A percentile compares a stretch with the other conserved stretches of the same genome.
Conservation (phyloP, 2,888 invertebrate genomes). For the Watsonalla cultraria region DNA sequence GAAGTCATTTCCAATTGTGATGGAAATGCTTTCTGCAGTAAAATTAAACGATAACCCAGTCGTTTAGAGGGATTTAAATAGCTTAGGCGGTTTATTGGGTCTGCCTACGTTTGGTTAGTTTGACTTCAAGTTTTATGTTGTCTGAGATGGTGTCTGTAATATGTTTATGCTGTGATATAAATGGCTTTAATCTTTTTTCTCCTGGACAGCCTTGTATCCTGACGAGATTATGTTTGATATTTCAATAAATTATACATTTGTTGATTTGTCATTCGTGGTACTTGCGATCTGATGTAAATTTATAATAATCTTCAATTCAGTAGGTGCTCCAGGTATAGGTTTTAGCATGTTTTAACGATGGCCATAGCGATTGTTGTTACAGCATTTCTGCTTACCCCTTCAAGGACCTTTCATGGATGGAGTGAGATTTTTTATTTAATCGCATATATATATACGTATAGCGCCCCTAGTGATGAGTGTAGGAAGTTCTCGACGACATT, state of each 20-base stretch:
- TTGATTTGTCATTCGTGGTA: not conserved
- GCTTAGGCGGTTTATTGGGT: slow-evolving; percentile 65
- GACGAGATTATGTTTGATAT: not conserved
- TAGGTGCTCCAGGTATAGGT: not conserved
- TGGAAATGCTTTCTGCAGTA: slow-evolving; percentile 78
- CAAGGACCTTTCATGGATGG: too few relatives aligned
- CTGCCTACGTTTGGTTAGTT: slow-evolving; percentile 48
- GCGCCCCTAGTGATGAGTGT: too few relatives aligned
- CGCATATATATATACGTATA: too few relatives aligned
- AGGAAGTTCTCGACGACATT: too few relatives aligned
- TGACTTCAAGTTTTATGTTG: slow-evolving; percentile 47
- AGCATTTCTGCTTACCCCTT: too few relatives aligned
- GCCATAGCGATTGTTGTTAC: too few relatives aligned
- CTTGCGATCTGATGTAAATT: not conserved
- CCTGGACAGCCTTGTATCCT: not conserved
- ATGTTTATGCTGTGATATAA: slow-evolving; percentile 22
- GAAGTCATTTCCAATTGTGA: slow-evolving; percentile 77
- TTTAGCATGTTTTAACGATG: not conserved
- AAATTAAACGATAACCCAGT: slow-evolving; percentile 77
- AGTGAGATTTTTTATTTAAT: too few relatives aligned
- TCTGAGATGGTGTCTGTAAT: slow-evolving; percentile 37
- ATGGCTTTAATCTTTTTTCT: slow-evolving; percentile 14
- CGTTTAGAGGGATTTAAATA: slow-evolving; percentile 76
- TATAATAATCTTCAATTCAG: not conserved
- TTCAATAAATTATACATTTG: not conserved